phyloP scores from a whole-genome alignment of 2,797 vertebrate species.

The Crocidura indochinensis region DNA sequence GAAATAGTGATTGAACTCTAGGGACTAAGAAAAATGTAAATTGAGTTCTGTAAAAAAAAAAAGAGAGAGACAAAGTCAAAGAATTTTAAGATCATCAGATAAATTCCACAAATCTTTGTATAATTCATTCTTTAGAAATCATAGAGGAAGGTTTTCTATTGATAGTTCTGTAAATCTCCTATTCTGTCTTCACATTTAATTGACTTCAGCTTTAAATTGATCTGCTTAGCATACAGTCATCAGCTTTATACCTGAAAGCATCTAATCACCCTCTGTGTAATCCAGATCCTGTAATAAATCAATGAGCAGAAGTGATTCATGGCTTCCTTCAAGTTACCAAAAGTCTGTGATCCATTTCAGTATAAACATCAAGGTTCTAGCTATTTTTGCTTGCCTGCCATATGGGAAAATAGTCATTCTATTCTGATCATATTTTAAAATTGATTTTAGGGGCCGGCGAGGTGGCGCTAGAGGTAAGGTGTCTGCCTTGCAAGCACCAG shows the following conservation, averaged over 20 bases:
- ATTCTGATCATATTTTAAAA: not conserved
- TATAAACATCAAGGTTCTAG: constrained; percentile 6
- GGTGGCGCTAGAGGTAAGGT: too few species aligned
- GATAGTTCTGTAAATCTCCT: constrained; percentile 71
- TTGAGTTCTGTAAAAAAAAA: constrained; percentile 25
- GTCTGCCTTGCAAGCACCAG: too few species aligned
- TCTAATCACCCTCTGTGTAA: constrained; percentile 54
- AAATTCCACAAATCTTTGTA: constrained; percentile 56
- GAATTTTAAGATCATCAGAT: not conserved
- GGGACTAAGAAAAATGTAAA: not conserved
- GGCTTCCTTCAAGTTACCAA: constrained; percentile 44
- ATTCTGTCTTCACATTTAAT: constrained; percentile 62
- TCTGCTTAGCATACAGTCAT: constrained; percentile 63
- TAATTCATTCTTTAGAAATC: constrained; percentile 62
- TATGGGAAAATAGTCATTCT: constrained; percentile 41
- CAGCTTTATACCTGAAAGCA: constrained; percentile 51
- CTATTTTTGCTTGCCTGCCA: not conserved
- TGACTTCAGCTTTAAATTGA: constrained; percentile 67
- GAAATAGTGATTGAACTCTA: not conserved
- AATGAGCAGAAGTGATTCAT: constrained; percentile 51
- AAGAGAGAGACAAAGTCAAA: constrained; percentile 33
- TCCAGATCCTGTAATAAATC: constrained; percentile 59
- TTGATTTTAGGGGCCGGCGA: constrained; percentile 1
- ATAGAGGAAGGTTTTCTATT: constrained; percentile 42
- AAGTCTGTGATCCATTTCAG: not conserved